These are phyloP conservation scores for Coleophora deauratella DNA, from an alignment of 2,888 invertebrate species.

Conservation along the genomic window DNA sequence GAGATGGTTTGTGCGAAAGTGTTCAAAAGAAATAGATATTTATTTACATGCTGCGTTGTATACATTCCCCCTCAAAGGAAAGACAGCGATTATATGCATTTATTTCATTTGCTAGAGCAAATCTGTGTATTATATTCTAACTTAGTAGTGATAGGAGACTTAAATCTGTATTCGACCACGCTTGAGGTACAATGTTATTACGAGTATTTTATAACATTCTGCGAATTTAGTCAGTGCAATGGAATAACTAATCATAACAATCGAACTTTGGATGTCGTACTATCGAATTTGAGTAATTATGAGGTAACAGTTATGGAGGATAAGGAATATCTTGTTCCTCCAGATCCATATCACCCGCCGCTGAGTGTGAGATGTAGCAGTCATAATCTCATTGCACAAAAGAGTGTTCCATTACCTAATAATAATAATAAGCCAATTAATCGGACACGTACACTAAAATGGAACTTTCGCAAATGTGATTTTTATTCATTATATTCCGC, in stretches of 20 bases:
- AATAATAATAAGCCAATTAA: too few relatives aligned
- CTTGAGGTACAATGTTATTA: conserved; percentile 9
- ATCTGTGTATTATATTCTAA: conserved; percentile 1
- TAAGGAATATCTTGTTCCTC: conserved; percentile 4
- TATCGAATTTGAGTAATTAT: conserved; percentile 4
- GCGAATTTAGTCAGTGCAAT: conserved; percentile 16
- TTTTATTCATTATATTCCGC: too few relatives aligned
- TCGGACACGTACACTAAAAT: too few relatives aligned
- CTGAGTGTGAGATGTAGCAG: conserved; percentile 1
- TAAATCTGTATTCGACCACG: conserved; percentile 11
- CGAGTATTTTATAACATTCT: conserved; percentile 15
- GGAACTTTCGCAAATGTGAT: too few relatives aligned
- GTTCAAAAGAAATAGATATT: background rate
- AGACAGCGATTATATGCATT: conserved; percentile 1
- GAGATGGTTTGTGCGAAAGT: background rate
- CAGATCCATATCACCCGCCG: conserved; percentile 13
- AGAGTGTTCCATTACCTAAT: too few relatives aligned
- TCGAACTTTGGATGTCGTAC: conserved; percentile 12
- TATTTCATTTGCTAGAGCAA: conserved; percentile 1
- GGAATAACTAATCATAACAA: conserved; percentile 12
- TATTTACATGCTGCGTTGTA: background rate
- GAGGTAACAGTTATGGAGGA: conserved; percentile 4
- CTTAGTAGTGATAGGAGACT: conserved; percentile 11
- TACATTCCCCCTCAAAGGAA: background rate
- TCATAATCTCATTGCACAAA: too few relatives aligned